Conservation (phyloP, 2,113 vertebrate genomes). For the Thermophis baileyi region DNA sequence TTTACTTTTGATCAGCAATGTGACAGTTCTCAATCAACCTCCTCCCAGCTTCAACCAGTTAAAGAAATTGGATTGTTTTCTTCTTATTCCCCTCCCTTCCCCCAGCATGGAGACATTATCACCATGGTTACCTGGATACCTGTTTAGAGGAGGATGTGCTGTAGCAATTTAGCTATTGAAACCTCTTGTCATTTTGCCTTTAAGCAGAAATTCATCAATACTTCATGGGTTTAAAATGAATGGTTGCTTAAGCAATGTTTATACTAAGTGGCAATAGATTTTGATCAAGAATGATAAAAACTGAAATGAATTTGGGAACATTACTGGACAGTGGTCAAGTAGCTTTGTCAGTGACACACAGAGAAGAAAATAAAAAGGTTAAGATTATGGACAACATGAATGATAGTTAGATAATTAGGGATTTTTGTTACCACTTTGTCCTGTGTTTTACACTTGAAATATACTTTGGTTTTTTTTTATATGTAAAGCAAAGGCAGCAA, state of each 20-base stretch:
- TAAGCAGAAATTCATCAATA: conserved; percentile 41
- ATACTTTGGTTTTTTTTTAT: background rate
- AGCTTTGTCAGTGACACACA: background rate
- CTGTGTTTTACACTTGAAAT: background rate
- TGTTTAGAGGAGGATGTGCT: conserved; percentile 48
- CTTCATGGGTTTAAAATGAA: conserved; percentile 36
- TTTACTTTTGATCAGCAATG: conserved; percentile 36
- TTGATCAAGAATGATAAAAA: conserved; percentile 13
- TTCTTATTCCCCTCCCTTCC: conserved; percentile 12
- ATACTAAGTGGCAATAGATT: conserved; percentile 36
- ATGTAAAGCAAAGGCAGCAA: background rate
- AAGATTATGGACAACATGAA: background rate
- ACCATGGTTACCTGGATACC: conserved; percentile 64
- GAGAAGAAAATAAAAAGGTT: background rate
- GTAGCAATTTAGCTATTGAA: conserved; percentile 52
- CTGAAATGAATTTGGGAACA: conserved; percentile 11
- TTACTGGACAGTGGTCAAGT: conserved; percentile 11
- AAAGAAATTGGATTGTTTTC: conserved; percentile 54
- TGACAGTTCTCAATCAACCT: conserved; percentile 47
- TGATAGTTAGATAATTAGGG: background rate
- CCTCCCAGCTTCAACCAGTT: conserved; percentile 44
- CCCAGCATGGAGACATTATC: conserved; percentile 54
- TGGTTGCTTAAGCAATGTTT: conserved; percentile 42
- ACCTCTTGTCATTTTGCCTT: conserved; percentile 37
- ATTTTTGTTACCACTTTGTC: background rate